Evolutionary conservation across 2,113 vertebrate species (phyloP).

Genomic region (Spheniscus mendiculus): DNA sequence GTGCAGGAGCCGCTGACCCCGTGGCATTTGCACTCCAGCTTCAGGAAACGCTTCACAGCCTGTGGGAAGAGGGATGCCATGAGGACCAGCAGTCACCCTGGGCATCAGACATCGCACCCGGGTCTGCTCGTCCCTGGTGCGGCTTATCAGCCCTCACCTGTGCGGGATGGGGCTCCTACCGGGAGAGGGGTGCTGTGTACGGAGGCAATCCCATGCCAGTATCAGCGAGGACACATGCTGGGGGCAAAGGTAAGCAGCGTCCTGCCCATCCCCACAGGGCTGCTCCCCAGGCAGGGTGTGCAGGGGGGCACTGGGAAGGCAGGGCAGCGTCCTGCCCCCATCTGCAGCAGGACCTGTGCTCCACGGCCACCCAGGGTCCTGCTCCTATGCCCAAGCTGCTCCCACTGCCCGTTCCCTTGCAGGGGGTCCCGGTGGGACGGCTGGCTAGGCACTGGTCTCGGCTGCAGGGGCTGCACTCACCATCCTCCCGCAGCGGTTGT

Average conservation of each 20-base stretch:
- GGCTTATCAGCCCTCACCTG: neutral
- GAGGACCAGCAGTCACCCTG: neutral
- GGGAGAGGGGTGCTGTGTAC: rapidly evolving
- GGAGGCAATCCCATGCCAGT: rapidly evolving
- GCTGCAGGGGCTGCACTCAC: conserved; percentile 75
- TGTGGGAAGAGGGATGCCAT: conserved; percentile 35
- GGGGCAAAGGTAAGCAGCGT: neutral
- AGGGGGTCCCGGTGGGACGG: rapidly evolving
- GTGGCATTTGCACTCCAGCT: conserved; percentile 97
- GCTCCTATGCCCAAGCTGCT: rapidly evolving
- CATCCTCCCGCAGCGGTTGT: conserved; percentile 95
- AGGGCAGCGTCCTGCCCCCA: neutral
- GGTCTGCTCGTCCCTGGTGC: neutral
- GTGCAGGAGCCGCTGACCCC: conserved; percentile 97
- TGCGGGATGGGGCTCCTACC: rapidly evolving
- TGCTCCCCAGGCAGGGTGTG: rapidly evolving
- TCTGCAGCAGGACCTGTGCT: neutral
- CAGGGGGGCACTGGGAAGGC: neutral
- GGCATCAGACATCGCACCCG: rapidly evolving
- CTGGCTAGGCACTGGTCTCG: rapidly evolving
- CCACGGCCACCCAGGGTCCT: rapidly evolving
- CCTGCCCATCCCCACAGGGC: neutral
- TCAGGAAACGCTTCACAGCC: conserved; percentile 97
- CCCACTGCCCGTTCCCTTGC: rapidly evolving
- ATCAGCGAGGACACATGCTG: neutral